These are phyloP conservation scores for Rhizoglyphus robini DNA, from an alignment of 1,140 invertebrate species.

Conservation along the genomic window DNA sequence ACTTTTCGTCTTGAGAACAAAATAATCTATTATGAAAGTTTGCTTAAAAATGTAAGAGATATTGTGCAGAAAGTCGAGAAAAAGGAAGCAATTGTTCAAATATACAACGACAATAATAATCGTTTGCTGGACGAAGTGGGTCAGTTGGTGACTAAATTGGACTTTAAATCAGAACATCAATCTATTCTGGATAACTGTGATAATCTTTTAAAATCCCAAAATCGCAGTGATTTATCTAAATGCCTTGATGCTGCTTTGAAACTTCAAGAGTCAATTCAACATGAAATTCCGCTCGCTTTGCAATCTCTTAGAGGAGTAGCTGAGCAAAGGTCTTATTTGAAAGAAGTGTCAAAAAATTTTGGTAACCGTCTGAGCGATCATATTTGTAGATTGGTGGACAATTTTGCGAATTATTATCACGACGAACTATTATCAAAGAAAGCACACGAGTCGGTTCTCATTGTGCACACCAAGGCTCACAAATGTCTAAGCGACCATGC, in stretches of 20 bases:
- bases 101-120: conserved; percentile 68
- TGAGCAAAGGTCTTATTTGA: conserved; percentile 70
- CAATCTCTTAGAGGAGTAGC: conserved; percentile 61
- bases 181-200: conserved; percentile 57
- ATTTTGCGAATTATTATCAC: conserved; percentile 59
- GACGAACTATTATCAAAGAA: conserved; percentile 30
- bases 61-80: conserved; percentile 79
- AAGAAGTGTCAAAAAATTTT: conserved; percentile 69
- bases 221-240: conserved; percentile 46
- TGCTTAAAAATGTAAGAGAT: conserved; percentile 54
- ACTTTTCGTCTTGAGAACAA: conserved; percentile 41
- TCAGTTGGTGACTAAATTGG: conserved; percentile 58
- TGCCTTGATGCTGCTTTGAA: conserved; percentile 64
- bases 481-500: conserved; percentile 65
- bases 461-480: conserved; percentile 62
- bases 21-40: conserved; percentile 21
- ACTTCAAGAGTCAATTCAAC: conserved; percentile 59
- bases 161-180: conserved; percentile 54
- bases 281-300: conserved; percentile 43
- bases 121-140: conserved; percentile 62
- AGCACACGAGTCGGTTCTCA: conserved; percentile 49
- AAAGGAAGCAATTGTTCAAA: conserved; percentile 74
- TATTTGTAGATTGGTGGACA: conserved; percentile 83
- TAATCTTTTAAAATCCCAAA: conserved; percentile 42
- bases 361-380: conserved; percentile 65